These are phyloP conservation scores for Plusia festucae DNA, from an alignment of 2,888 invertebrate species.

Conservation along the genomic window DNA sequence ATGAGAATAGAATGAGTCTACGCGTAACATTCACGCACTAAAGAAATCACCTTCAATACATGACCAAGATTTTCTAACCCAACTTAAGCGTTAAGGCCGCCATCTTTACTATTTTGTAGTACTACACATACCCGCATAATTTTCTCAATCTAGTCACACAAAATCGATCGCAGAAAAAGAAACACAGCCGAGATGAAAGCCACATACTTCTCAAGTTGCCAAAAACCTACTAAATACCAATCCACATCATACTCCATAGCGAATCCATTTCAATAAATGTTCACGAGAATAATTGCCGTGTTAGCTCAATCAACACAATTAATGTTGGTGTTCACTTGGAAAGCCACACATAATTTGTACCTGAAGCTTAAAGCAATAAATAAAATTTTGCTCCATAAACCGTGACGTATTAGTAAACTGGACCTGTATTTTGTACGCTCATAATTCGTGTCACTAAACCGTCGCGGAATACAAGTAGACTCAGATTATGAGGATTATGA, in stretches of 20 bases:
- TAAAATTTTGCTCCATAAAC: constrained; percentile 16
- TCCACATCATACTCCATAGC: background rate
- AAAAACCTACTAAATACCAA: background rate
- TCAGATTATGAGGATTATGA: constrained; percentile 60
- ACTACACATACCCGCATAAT: background rate
- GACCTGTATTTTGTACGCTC: constrained; percentile 31
- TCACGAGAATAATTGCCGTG: constrained; percentile 10
- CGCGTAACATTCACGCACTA: background rate
- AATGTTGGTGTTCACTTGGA: constrained; percentile 21
- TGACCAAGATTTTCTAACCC: background rate
- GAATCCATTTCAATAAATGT: constrained; percentile 11
- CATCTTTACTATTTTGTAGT: background rate
- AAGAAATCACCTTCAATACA: background rate
- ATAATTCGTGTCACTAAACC: constrained; percentile 54
- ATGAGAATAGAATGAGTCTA: background rate
- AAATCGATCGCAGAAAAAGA: background rate
- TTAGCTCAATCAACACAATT: constrained; percentile 21
- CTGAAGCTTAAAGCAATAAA: constrained; percentile 21
- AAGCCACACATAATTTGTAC: constrained; percentile 22
- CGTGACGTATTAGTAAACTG: constrained; percentile 36
- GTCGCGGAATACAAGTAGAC: constrained; percentile 39
- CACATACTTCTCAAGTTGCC: background rate
- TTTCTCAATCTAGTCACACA: constrained; percentile 1
- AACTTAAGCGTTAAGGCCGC: background rate
- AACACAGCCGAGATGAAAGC: background rate